A percentile compares a stretch with the other conserved stretches of the same genome.
Evolutionary conservation across 2,888 invertebrate species (phyloP).

Genomic region (Epirrhoe alternata): DNA sequence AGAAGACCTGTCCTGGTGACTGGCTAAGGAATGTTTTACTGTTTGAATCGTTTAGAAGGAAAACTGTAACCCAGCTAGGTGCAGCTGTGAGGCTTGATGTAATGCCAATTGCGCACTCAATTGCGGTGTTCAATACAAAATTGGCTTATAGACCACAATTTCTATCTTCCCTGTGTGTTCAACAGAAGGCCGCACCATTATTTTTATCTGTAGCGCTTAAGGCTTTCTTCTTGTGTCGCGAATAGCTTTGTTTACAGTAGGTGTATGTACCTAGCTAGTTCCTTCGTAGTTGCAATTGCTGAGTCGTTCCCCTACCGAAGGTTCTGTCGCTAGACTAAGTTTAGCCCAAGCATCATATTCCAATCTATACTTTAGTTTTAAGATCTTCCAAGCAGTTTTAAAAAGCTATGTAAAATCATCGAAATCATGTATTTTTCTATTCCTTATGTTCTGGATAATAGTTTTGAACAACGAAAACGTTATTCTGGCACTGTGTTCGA

Average conservation of each 20-base stretch:
- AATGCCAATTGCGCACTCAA: neutral
- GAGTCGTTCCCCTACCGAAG: neutral
- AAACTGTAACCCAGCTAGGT: slow-evolving; percentile 13
- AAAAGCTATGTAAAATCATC: neutral
- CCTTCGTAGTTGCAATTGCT: neutral
- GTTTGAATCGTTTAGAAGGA: slow-evolving; percentile 8
- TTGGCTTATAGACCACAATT: neutral
- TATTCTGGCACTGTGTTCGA: neutral
- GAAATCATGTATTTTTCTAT: slow-evolving; percentile 1
- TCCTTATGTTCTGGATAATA: neutral
- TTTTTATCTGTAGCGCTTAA: neutral
- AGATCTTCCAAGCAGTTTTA: neutral
- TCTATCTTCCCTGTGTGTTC: neutral
- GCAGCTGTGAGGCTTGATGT: neutral
- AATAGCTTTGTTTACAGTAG: neutral
- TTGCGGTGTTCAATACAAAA: neutral
- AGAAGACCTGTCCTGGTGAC: slow-evolving; percentile 21
- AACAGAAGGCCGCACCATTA: neutral
- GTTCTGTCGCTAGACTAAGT: neutral
- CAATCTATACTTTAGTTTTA: neutral
- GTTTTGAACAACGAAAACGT: neutral
- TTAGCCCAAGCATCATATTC: neutral
- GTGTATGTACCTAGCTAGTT: neutral
- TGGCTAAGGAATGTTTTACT: slow-evolving; percentile 5
- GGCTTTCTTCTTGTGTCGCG: neutral